Evolutionary conservation across 2,888 invertebrate genomes (phyloP).

Genomic region (Brassicogethes aeneus): DNA sequence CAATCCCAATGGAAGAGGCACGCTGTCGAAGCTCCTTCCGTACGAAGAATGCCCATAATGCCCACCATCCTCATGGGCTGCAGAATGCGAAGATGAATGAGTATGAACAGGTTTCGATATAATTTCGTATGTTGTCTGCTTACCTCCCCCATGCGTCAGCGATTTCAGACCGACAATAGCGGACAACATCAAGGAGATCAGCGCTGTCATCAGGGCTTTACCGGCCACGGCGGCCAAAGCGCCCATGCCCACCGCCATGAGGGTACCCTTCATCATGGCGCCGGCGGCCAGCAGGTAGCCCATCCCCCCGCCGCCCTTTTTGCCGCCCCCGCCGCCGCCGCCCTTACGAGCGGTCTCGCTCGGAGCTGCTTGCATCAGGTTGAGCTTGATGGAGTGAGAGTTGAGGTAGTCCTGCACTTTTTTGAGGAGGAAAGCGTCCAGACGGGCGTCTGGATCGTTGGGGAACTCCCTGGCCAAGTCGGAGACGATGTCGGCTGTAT

Average conservation of each 20-base stretch:
- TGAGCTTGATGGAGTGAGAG: slow-evolving; percentile 60
- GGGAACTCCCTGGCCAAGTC: slow-evolving; percentile 64
- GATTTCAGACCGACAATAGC: slow-evolving; percentile 65
- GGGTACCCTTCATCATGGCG: slow-evolving; percentile 56
- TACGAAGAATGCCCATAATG: slow-evolving; percentile 33
- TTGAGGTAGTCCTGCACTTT: slow-evolving; percentile 59
- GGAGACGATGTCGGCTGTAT: slow-evolving; percentile 56
- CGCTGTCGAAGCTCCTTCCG: slow-evolving; percentile 42
- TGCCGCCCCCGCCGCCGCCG: slow-evolving; percentile 34
- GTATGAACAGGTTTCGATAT: slow-evolving; percentile 69
- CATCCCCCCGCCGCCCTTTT: slow-evolving; percentile 48
- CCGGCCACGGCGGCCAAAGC: slow-evolving; percentile 67
- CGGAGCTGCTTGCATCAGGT: slow-evolving; percentile 40
- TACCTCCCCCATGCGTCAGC: slow-evolving; percentile 53
- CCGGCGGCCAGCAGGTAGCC: slow-evolving; percentile 40
- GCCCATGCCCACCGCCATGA: slow-evolving; percentile 62
- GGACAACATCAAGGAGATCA: slow-evolving; percentile 67
- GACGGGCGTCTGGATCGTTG: slow-evolving; percentile 59
- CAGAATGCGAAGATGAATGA: slow-evolving; percentile 53
- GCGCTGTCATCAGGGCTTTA: slow-evolving; percentile 71
- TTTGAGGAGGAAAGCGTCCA: slow-evolving; percentile 62
- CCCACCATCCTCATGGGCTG: slow-evolving; percentile 51
- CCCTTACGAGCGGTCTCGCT: slow-evolving; percentile 11
- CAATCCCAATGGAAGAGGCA: slow-evolving; percentile 30
- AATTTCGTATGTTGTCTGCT: slow-evolving; percentile 68